Evolutionary conservation across 2,113 vertebrate species (phyloP).

Genomic region (Ochotona princeps): DNA sequence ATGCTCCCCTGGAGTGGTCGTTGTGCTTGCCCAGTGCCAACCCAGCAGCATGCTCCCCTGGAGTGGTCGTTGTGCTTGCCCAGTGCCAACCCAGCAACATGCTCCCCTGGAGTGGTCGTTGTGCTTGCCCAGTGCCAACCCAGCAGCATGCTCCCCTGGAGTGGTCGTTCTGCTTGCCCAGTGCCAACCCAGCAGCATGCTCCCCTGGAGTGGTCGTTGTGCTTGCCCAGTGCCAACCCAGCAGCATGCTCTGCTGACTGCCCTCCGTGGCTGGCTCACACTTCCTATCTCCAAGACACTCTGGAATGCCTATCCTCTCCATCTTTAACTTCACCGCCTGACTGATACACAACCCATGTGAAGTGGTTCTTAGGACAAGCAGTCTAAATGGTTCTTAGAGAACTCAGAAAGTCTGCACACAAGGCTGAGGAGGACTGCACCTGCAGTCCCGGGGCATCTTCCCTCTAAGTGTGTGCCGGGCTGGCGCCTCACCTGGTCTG

Average conservation of each 20-base stretch:
- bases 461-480: background rate
- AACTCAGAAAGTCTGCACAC: fast-evolving
- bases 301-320: no score
- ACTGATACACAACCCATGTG: fast-evolving
- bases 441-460: background rate
- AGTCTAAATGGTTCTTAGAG: background rate
- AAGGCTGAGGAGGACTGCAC: background rate
- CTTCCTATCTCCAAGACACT: background rate
- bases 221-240: no score
- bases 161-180: background rate
- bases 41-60: background rate
- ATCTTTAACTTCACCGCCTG: background rate
- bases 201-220: no score
- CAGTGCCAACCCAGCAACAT: background rate
- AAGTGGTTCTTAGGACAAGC: background rate
- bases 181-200: background rate
- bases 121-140: background rate
- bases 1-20: background rate
- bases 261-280: no score
- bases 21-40: background rate
- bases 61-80: background rate
- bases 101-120: no score
- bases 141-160: fast-evolving
- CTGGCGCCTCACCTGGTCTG: background rate
- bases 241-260: background rate